A percentile compares a stretch with the other conserved stretches of the same genome.
Evolutionary conservation across 2,888 invertebrate species (phyloP).

Genomic region (Agrotis exclamationis): DNA sequence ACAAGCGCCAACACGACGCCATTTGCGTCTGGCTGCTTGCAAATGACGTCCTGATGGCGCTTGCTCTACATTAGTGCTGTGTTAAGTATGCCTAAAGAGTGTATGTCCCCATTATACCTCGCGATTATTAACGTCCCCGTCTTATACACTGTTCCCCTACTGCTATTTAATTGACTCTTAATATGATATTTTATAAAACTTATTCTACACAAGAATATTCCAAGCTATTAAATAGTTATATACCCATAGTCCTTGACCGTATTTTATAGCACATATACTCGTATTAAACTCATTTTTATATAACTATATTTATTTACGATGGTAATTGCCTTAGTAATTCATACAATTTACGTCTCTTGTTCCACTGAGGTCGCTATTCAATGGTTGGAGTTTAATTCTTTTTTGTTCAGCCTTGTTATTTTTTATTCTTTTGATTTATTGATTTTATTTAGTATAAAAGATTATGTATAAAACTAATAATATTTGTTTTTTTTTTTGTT

Average conservation of each 20-base stretch:
- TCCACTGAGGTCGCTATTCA: slow-evolving; percentile 29
- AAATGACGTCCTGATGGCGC: too few species aligned
- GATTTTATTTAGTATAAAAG: background rate
- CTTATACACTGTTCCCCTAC: too few species aligned
- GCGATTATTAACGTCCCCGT: too few species aligned
- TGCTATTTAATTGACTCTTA: too few species aligned
- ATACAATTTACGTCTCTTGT: slow-evolving; percentile 38
- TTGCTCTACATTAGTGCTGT: too few species aligned
- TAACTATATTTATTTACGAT: slow-evolving; percentile 29
- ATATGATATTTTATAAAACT: background rate
- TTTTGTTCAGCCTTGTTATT: slow-evolving; percentile 10
- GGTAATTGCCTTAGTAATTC: slow-evolving; percentile 41
- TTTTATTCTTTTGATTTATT: background rate
- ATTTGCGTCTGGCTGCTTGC: too few species aligned
- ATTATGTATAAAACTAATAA: background rate
- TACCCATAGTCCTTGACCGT: slow-evolving; percentile 48
- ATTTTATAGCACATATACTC: slow-evolving; percentile 29
- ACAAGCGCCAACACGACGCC: too few species aligned
- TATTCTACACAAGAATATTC: background rate
- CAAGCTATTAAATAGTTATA: slow-evolving; percentile 8
- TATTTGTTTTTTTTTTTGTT: slow-evolving; percentile 39
- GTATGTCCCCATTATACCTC: too few species aligned
- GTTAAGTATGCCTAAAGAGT: too few species aligned
- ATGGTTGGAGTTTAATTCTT: background rate
- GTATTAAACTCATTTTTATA: slow-evolving; percentile 36